phyloP scores from a whole-genome alignment of 2,797 vertebrate genomes.

The Manis crassicaudata region DNA sequence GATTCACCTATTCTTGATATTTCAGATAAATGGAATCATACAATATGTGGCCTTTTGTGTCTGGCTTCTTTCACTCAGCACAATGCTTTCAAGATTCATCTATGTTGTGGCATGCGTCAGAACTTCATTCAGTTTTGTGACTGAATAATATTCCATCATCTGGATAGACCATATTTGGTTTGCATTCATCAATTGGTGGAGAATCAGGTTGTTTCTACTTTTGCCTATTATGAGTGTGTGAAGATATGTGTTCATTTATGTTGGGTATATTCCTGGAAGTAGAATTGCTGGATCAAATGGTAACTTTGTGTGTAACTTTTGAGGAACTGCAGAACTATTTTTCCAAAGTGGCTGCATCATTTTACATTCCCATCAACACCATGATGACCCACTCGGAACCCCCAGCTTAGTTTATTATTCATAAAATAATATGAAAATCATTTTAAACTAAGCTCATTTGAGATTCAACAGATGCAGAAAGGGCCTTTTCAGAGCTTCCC shows the following conservation, averaged over 20 bases:
- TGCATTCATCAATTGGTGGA: not conserved
- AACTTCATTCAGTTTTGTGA: not conserved
- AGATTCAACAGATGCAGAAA: not conserved
- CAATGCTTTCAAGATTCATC: not conserved
- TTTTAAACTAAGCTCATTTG: not conserved
- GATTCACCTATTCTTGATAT: not conserved
- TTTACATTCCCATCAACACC: not conserved
- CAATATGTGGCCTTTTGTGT: accelerated
- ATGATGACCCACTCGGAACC: too few relatives aligned
- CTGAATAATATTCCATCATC: not conserved
- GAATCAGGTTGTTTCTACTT: not conserved
- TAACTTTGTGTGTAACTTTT: not conserved
- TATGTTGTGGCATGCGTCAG: not conserved
- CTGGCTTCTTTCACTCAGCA: not conserved
- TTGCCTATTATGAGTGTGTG: not conserved
- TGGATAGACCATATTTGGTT: not conserved
- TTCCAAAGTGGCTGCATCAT: not conserved
- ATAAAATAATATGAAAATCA: not conserved
- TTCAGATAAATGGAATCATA: not conserved
- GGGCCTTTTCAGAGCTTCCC: not conserved
- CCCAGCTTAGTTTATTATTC: not conserved
- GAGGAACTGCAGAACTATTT: not conserved
- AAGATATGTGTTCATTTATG: not conserved
- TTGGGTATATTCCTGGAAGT: not conserved
- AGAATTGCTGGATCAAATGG: not conserved